These are phyloP conservation scores for Bubalus kerabau DNA, from an alignment of 2,113 vertebrate species.

Conservation along the genomic window DNA sequence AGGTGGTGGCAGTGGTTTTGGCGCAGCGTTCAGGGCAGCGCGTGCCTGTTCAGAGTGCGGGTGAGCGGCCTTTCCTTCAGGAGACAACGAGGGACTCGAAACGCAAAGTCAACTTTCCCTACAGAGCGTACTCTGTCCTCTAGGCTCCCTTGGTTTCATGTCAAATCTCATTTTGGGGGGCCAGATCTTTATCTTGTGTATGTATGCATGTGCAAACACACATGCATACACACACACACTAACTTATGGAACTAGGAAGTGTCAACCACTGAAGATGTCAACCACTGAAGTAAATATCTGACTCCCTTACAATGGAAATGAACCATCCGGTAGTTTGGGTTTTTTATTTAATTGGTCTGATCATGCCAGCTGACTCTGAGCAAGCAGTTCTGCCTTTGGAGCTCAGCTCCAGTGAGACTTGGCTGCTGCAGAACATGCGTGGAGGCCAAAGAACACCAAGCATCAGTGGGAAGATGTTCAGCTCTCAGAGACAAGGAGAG, in stretches of 20 bases:
- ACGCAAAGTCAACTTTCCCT: background rate
- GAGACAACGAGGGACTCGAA: background rate
- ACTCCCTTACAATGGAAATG: background rate
- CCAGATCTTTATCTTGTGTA: background rate
- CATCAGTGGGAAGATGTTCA: too few species aligned
- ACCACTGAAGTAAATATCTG: background rate
- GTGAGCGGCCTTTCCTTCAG: background rate
- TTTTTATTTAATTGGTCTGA: background rate
- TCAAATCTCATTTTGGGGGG: background rate
- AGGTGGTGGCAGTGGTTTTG: fast-evolving
- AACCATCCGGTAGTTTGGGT: background rate
- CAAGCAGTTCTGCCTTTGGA: background rate
- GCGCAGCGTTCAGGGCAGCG: fast-evolving
- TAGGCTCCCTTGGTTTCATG: background rate
- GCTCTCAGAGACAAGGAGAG: background rate
- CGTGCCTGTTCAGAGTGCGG: background rate
- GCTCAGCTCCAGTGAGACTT: background rate
- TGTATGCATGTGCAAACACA: too few species aligned
- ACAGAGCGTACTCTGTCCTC: background rate
- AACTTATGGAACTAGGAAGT: background rate
- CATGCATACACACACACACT: background rate
- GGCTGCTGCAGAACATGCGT: background rate
- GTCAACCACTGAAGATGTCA: background rate
- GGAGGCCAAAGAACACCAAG: background rate
- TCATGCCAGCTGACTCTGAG: background rate